A percentile compares a stretch with the other conserved stretches of the same genome.
These are phyloP conservation scores for Caradrina kadenii DNA, from an alignment of 2,888 invertebrate genomes.

Conservation along the genomic window DNA sequence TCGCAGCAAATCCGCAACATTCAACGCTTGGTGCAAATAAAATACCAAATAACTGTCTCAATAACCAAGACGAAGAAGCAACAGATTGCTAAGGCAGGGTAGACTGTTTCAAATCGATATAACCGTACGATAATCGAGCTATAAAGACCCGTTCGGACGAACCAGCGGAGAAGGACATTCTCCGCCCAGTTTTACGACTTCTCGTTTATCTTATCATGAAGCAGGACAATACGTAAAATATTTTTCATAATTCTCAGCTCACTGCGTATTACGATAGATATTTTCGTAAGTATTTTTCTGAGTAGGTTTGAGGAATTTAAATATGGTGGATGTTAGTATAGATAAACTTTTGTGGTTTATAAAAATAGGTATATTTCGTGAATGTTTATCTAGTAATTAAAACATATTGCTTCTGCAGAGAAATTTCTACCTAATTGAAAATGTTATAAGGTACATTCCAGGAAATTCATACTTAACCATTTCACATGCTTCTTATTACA, in stretches of 20 bases:
- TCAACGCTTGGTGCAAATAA: slow-evolving; percentile 67
- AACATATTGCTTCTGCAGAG: too few relatives aligned
- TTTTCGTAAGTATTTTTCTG: not conserved
- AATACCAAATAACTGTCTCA: slow-evolving; percentile 74
- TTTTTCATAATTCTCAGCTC: not conserved
- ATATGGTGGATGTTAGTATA: too few relatives aligned
- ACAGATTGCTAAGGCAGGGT: slow-evolving; percentile 60
- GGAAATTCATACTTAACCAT: too few relatives aligned
- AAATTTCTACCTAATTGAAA: too few relatives aligned
- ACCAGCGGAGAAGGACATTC: slow-evolving; percentile 13
- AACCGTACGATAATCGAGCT: slow-evolving; percentile 69
- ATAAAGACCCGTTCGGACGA: slow-evolving; percentile 69
- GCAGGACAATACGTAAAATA: slow-evolving; percentile 33
- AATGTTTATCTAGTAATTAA: too few relatives aligned
- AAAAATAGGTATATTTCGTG: too few relatives aligned
- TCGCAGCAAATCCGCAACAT: slow-evolving; percentile 60
- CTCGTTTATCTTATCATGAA: slow-evolving; percentile 75
- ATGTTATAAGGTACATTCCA: too few relatives aligned
- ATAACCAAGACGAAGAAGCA: slow-evolving; percentile 69
- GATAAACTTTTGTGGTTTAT: not conserved
- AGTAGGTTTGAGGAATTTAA: slow-evolving; percentile 1
- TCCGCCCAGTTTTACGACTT: slow-evolving; percentile 54
- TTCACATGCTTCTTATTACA: too few relatives aligned
- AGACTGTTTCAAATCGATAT: slow-evolving; percentile 58
- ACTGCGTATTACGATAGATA: slow-evolving; percentile 1